A percentile compares a stretch with the other conserved stretches of the same genome.
Evolutionary conservation across 2,113 vertebrate genomes (phyloP).

Genomic region (Pavo muticus): DNA sequence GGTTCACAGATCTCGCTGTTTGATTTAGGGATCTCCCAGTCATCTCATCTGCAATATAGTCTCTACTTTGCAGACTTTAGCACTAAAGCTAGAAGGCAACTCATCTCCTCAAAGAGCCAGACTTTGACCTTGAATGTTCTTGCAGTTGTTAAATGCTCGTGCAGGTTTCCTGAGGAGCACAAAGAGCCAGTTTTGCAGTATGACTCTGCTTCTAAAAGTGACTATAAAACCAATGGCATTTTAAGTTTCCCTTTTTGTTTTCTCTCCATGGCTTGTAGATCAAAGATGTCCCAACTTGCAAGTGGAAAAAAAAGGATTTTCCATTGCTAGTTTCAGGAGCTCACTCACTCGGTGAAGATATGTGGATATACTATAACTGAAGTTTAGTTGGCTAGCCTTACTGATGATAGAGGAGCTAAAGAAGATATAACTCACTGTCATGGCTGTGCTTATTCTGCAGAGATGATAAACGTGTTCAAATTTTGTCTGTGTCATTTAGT

Average conservation of each 20-base stretch:
- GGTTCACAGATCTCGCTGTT: background rate
- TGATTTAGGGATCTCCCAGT: slow-evolving; percentile 12
- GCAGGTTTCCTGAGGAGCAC: background rate
- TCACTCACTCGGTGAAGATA: background rate
- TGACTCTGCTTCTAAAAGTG: background rate
- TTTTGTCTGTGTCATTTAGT: background rate
- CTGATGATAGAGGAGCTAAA: background rate
- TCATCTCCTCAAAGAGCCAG: background rate
- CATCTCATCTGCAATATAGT: slow-evolving; percentile 1
- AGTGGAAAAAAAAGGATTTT: background rate
- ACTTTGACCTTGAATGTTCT: slow-evolving; percentile 49
- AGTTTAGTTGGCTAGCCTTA: background rate
- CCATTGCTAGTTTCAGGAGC: background rate
- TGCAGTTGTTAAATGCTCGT: background rate
- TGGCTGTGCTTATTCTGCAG: background rate
- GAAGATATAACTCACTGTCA: background rate
- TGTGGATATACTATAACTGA: background rate
- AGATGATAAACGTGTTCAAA: background rate
- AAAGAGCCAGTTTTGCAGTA: background rate
- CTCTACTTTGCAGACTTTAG: background rate
- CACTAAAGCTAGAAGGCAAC: background rate
- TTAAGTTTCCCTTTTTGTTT: background rate
- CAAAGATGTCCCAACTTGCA: background rate
- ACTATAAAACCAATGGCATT: background rate
- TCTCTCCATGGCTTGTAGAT: background rate